Evolutionary conservation across 2,113 vertebrate species (phyloP).

Genomic region (Riparia riparia): DNA sequence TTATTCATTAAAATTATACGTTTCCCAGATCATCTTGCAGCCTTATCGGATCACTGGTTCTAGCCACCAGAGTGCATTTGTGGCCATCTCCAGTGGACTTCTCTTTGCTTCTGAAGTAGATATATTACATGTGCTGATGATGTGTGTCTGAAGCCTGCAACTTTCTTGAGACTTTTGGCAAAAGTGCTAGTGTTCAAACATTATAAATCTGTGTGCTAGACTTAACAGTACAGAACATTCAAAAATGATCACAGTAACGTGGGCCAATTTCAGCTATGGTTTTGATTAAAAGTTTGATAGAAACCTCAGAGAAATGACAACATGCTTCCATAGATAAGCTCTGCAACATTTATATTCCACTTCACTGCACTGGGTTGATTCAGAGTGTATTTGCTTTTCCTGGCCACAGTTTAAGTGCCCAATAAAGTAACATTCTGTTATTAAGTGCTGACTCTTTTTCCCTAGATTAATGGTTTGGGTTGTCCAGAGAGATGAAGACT

Average conservation of each 20-base stretch:
- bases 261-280: slow-evolving; percentile 37
- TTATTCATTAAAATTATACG: background rate
- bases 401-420: slow-evolving; percentile 19
- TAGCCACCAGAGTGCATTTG: background rate
- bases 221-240: slow-evolving; percentile 26
- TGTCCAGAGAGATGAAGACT: slow-evolving; percentile 11
- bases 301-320: slow-evolving; percentile 60
- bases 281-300: slow-evolving; percentile 59
- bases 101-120: slow-evolving; percentile 21
- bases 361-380: background rate
- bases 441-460: slow-evolving; percentile 42
- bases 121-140: background rate
- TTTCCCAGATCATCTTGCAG: background rate
- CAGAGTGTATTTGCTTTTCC: slow-evolving; percentile 54
- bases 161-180: slow-evolving; percentile 60
- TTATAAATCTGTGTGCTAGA: slow-evolving; percentile 52
- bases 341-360: slow-evolving; percentile 29
- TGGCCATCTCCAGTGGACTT: slow-evolving; percentile 1
- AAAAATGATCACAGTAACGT: background rate
- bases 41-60: background rate
- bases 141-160: slow-evolving; percentile 40
- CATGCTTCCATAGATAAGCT: slow-evolving; percentile 49
- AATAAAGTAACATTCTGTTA: slow-evolving; percentile 40
- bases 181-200: background rate
- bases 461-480: slow-evolving; percentile 27